Conservation (phyloP, 1,140 invertebrate genomes). For the Pissodes strobi region DNA sequence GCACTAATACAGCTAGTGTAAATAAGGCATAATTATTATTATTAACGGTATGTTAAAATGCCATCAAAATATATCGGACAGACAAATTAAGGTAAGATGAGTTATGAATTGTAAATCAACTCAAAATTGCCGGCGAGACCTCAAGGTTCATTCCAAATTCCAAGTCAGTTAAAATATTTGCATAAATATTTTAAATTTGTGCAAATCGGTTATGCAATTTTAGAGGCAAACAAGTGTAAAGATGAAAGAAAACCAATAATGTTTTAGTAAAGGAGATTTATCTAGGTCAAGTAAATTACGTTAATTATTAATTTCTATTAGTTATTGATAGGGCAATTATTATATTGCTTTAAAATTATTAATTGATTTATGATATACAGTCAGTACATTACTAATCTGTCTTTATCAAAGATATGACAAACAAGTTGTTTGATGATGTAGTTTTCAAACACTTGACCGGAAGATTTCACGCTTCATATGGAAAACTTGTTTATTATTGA, state of each 20-base stretch:
- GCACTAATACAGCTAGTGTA: constrained; percentile 14
- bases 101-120: constrained; percentile 33
- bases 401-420: not conserved
- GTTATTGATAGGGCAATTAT: no score
- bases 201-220: constrained; percentile 28
- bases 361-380: no score
- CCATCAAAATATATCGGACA: constrained; percentile 28
- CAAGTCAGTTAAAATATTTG: constrained; percentile 27
- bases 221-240: not conserved
- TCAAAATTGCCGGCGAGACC: constrained; percentile 21
- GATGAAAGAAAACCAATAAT: no score
- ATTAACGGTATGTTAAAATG: constrained; percentile 31
- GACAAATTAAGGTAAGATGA: constrained; percentile 28
- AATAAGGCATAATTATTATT: constrained; percentile 31
- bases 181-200: constrained; percentile 24
- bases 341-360: no score
- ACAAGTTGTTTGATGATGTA: no score
- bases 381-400: no score
- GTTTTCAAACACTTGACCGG: no score
- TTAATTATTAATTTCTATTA: no score
- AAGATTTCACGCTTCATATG: no score
- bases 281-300: not conserved
- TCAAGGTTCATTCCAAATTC: constrained; percentile 25
- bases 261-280: no score
- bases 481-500: no score